Evolutionary conservation across 2,113 vertebrate species (phyloP), one percentile per base, ranked within the genome.

Genomic region (Noctilio leporinus): DNA sequence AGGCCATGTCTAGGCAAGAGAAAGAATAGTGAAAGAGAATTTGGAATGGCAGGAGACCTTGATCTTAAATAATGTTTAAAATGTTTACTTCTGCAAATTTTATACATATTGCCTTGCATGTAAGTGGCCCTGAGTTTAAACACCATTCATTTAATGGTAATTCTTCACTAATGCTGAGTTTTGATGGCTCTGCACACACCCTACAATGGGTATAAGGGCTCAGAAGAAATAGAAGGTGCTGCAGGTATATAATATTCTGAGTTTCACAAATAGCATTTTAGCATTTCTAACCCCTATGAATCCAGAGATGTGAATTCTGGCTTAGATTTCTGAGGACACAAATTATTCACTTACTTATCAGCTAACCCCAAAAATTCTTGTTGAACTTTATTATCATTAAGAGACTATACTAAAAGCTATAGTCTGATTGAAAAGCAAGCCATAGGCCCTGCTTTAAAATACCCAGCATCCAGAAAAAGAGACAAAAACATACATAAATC

Each of bases 271-370:
- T 5, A 75, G 30, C 12, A 43, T 65, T 94, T 72, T 85, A 51
- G 30, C 64, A 62, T 87, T 69, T 80, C 19, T 22, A 38, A 24
- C 22, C 86, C 65, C 55, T 43, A 12, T 38, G 53, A 76, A 84
- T 76, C 40, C 94, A 53, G 40, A 88, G 40, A 24, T 86, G 40
- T 19, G 38, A 69, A 73, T 95, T 95, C 53, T 53, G 33, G 15
- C 73, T 80, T 93, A 73, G 59, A 81, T 73, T 93, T 91, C 82
- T 82, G 65, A 88, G 72, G 16, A 76, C 73, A 75, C 26, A 85
- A 51, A 80, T 76, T 59, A 93, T 70, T 92, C 67, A 57, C n/a
- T 93, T 35, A 72, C 35, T 24, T 30, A 62, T 59, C 55, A 82
- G 82, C 17, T 81, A 12, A 64, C 47, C 6, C 19, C 2, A 35